phyloP scores from a whole-genome alignment of 2,888 invertebrate genomes.

The Uloborus plumipes region DNA sequence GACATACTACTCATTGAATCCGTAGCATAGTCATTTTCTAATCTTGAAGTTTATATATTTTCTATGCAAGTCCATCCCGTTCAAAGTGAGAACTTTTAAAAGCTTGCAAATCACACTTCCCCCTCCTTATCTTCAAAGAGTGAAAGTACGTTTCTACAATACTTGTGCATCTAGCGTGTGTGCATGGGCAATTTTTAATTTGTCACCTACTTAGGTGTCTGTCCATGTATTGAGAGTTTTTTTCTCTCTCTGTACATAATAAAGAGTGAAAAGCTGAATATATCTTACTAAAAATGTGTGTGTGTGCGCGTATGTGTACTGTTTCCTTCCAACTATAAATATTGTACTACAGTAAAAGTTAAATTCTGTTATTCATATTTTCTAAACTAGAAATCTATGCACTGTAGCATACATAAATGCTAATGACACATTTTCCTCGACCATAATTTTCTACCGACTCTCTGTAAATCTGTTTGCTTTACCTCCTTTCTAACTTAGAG shows the following conservation, averaged over 20 bases:
- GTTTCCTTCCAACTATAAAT: constrained; percentile 53
- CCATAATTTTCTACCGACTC: constrained; percentile 39
- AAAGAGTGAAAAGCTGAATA: constrained; percentile 33
- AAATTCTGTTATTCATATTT: constrained; percentile 50
- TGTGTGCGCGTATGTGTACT: constrained; percentile 42
- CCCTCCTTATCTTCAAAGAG: constrained; percentile 41
- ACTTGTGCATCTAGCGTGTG: constrained; percentile 45
- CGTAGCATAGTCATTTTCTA: constrained; percentile 61
- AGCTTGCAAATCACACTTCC: constrained; percentile 56
- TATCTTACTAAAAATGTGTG: constrained; percentile 42
- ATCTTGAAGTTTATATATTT: constrained; percentile 64
- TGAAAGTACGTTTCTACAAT: constrained; percentile 60
- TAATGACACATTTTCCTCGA: constrained; percentile 52
- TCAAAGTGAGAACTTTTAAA: constrained; percentile 65
- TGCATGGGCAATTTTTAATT: constrained; percentile 38
- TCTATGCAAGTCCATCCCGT: constrained; percentile 65
- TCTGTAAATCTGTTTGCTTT: constrained; percentile 39
- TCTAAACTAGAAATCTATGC: constrained; percentile 48
- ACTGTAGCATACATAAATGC: constrained; percentile 51
- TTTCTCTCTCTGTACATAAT: constrained; percentile 48
- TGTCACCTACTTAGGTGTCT: constrained; percentile 46
- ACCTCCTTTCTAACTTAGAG: constrained; percentile 33
- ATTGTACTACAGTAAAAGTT: constrained; percentile 43
- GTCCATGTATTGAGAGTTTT: constrained; percentile 56
- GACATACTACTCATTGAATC: constrained; percentile 50